Evolutionary conservation across 2,888 invertebrate species (phyloP).

Genomic region (Drosophila robusta): DNA sequence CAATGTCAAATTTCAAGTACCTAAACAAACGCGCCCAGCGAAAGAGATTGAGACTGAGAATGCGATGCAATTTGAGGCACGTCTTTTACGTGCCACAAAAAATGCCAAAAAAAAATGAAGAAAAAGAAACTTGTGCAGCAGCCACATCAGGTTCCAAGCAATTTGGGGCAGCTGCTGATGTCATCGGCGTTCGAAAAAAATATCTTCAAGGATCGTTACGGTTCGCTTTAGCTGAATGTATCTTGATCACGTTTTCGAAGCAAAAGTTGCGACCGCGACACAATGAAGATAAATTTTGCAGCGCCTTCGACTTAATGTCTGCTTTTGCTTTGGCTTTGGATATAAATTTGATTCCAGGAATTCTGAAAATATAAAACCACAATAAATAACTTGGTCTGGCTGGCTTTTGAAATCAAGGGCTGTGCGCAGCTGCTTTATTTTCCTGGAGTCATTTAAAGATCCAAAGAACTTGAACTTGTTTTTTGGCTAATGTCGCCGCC

Average conservation of each 20-base stretch:
- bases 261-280: conserved; percentile 27
- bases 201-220: conserved; percentile 53
- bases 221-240: conserved; percentile 11
- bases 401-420: conserved; percentile 17
- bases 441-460: neutral
- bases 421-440: conserved; percentile 18
- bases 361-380: conserved; percentile 32
- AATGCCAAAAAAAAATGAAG: neutral
- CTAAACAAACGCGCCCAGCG: conserved; percentile 18
- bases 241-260: conserved; percentile 54
- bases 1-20: conserved; percentile 62
- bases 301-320: conserved; percentile 21
- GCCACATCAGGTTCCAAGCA: conserved; percentile 20
- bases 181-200: conserved; percentile 46
- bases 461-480: conserved; percentile 51
- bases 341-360: conserved; percentile 69
- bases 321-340: conserved; percentile 17
- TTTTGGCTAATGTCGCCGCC: conserved; percentile 5
- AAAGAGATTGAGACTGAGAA: conserved; percentile 10
- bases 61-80: conserved; percentile 41
- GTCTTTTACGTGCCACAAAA: conserved; percentile 38
- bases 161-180: conserved; percentile 63
- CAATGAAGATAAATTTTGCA: conserved; percentile 61
- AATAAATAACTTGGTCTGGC: conserved; percentile 49
- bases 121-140: neutral